Evolutionary conservation across 2,888 invertebrate genomes (phyloP).

Genomic region (Sphecodes monilicornis): DNA sequence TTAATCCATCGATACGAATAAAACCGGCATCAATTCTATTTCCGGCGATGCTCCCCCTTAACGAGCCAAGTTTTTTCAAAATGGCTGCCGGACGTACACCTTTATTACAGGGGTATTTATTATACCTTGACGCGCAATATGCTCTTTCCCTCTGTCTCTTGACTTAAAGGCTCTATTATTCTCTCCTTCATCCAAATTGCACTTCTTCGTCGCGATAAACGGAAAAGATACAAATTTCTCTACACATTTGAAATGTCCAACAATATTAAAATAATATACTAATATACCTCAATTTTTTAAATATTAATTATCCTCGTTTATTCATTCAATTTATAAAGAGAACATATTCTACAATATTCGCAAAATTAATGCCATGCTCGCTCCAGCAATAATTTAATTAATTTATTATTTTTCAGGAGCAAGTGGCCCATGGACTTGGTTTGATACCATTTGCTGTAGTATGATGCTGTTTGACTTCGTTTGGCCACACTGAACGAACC

Average conservation of each 20-base stretch:
- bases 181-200: background rate
- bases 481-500: too few species aligned
- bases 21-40: slow-evolving; percentile 28
- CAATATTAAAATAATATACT: too few species aligned
- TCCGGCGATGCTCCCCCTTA: slow-evolving; percentile 1
- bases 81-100: background rate
- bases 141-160: background rate
- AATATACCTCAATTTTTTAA: background rate
- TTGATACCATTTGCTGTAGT: too few species aligned
- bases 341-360: background rate
- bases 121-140: slow-evolving; percentile 28
- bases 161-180: slow-evolving; percentile 13
- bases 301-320: background rate
- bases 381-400: too few species aligned
- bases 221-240: background rate
- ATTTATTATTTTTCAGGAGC: too few species aligned
- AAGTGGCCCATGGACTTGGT: too few species aligned
- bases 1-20: slow-evolving; percentile 36
- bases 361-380: too few species aligned
- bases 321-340: background rate
- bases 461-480: too few species aligned
- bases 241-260: background rate
- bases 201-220: background rate
- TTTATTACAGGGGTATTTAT: slow-evolving; percentile 26
- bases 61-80: slow-evolving; percentile 19